These are phyloP conservation scores for Paragorgia papillata DNA, from an alignment of 92 coral and sea anemone genomes.

Conservation along the genomic window DNA sequence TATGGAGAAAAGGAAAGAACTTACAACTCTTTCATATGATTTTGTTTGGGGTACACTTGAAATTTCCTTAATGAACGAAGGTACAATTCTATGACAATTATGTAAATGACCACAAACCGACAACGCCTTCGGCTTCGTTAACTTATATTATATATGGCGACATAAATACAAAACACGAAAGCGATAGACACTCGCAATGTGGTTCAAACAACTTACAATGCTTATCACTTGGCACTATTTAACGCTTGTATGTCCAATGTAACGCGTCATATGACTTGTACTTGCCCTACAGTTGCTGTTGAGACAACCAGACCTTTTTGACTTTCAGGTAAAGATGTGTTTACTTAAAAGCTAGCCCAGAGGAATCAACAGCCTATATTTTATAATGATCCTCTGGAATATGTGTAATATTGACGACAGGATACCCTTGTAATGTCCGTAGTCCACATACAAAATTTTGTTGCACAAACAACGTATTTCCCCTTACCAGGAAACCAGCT, in stretches of 20 bases:
- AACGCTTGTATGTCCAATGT: neutral
- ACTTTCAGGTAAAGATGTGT: slow-evolving; percentile 1
- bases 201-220: slow-evolving; percentile 2
- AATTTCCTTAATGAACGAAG: slow-evolving; percentile 13
- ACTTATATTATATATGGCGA: slow-evolving; percentile 19
- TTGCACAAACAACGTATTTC: neutral
- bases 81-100: slow-evolving; percentile 36
- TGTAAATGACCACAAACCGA: slow-evolving; percentile 39
- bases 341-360: slow-evolving; percentile 25
- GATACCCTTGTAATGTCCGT: neutral
- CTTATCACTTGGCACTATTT: neutral
- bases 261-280: slow-evolving; percentile 4
- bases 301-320: slow-evolving; percentile 23
- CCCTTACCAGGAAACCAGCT: neutral
- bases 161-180: slow-evolving; percentile 17
- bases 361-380: slow-evolving; percentile 10
- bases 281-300: slow-evolving; percentile 7
- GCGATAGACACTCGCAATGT: neutral
- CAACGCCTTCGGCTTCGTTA: slow-evolving; percentile 57
- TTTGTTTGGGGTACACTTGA: slow-evolving; percentile 31
- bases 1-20: too few species aligned
- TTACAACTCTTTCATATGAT: neutral
- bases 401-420: neutral
- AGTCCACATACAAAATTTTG: slow-evolving; percentile 17
- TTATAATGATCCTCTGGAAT: neutral